Evolutionary conservation across 2,797 vertebrate species (phyloP).

Genomic region (Aulostomus chinensis): DNA sequence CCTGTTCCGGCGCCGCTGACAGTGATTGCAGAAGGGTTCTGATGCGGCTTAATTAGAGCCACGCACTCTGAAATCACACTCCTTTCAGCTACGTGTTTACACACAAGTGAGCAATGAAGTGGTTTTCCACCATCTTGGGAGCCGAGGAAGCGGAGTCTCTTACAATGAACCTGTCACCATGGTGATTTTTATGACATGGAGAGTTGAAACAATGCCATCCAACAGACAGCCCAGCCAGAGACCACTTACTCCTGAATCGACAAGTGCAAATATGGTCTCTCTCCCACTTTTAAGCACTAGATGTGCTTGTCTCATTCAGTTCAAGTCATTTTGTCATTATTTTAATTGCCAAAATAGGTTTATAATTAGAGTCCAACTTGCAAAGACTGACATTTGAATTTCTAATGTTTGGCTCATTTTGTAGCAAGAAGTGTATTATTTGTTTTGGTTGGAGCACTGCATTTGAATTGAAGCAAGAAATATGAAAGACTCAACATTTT

Average conservation of each 20-base stretch:
- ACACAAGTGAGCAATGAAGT: slow-evolving; percentile 13
- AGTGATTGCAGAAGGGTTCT: slow-evolving; percentile 39
- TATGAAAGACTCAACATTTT: too few species aligned
- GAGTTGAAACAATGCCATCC: not conserved
- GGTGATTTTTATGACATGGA: too few species aligned
- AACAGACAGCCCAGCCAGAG: too few species aligned
- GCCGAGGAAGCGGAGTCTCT: too few species aligned
- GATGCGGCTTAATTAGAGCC: slow-evolving; percentile 43
- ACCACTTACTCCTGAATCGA: too few species aligned
- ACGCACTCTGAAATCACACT: slow-evolving; percentile 14
- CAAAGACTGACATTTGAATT: slow-evolving; percentile 57
- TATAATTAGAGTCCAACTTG: slow-evolving; percentile 48
- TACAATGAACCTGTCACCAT: too few species aligned
- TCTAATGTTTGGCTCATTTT: slow-evolving; percentile 28
- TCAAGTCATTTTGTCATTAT: slow-evolving; percentile 31
- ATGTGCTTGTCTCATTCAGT: slow-evolving; percentile 30
- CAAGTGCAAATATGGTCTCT: too few species aligned
- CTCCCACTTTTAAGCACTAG: not conserved
- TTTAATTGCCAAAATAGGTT: slow-evolving; percentile 43
- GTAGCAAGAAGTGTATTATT: slow-evolving; percentile 26
- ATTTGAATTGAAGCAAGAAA: too few species aligned
- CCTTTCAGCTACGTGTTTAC: slow-evolving; percentile 23
- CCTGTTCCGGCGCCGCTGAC: slow-evolving; percentile 7
- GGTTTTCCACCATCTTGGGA: slow-evolving; percentile 4
- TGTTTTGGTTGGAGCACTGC: too few species aligned